Evolutionary conservation across 2,888 invertebrate species (phyloP).

Genomic region (Plebejus melissa): DNA sequence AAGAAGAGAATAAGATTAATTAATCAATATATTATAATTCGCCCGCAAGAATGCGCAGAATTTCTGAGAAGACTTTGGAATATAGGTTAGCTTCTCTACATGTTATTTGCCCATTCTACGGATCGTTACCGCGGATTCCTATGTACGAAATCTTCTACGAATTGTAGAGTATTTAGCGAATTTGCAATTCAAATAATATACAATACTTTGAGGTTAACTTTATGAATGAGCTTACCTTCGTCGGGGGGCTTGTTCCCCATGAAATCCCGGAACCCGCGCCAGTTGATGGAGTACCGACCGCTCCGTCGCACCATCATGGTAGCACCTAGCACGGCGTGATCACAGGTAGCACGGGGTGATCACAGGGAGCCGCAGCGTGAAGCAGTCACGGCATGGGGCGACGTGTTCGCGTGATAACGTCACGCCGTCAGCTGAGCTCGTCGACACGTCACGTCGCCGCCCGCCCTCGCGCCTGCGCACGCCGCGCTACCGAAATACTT

Average conservation of each 20-base stretch:
- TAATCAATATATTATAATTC: slow-evolving; percentile 22
- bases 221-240: slow-evolving; percentile 56
- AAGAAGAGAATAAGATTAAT: slow-evolving; percentile 1
- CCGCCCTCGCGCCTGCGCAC: slow-evolving; percentile 67
- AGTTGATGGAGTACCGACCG: slow-evolving; percentile 75
- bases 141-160: neutral
- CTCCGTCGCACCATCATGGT: slow-evolving; percentile 75
- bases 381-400: slow-evolving; percentile 36
- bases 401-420: slow-evolving; percentile 60
- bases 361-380: slow-evolving; percentile 35
- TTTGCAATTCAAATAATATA: neutral
- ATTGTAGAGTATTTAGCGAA: neutral
- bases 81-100: slow-evolving; percentile 4
- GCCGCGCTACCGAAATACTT: slow-evolving; percentile 45
- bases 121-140: neutral
- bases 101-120: neutral
- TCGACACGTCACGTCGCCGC: slow-evolving; percentile 59
- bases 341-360: neutral
- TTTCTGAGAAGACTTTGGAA: slow-evolving; percentile 3
- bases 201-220: slow-evolving; percentile 39
- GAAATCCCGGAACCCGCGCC: slow-evolving; percentile 73
- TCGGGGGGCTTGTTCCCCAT: slow-evolving; percentile 71
- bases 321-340: slow-evolving; percentile 38
- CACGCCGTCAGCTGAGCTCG: slow-evolving; percentile 67
- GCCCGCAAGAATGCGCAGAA: slow-evolving; percentile 17